These are phyloP conservation scores for Balearica regulorum DNA, from an alignment of 2,797 vertebrate genomes.

Conservation along the genomic window DNA sequence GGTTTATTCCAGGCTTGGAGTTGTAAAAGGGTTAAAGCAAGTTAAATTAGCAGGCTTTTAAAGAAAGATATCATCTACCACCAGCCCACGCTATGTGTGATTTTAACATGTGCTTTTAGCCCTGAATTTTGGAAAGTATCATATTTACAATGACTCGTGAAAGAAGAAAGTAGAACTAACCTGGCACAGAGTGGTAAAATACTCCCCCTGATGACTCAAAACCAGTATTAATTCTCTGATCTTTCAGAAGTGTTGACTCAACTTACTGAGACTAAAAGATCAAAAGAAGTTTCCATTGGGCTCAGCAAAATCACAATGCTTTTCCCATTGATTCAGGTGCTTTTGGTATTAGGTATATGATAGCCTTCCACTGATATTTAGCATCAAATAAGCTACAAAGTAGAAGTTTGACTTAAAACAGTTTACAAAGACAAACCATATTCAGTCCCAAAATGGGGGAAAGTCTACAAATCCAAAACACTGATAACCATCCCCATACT, in stretches of 20 bases:
- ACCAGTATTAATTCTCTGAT: background rate
- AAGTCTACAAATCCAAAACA: background rate
- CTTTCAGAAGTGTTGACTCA: background rate
- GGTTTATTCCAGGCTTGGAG: background rate
- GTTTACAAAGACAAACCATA: background rate
- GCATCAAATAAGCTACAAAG: background rate
- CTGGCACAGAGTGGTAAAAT: background rate
- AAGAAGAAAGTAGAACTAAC: conserved; percentile 25
- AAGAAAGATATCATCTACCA: background rate
- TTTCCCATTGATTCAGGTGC: background rate
- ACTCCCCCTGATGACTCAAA: conserved; percentile 45
- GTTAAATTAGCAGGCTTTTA: background rate
- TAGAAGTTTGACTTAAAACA: background rate
- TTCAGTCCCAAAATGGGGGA: background rate
- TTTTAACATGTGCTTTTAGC: background rate
- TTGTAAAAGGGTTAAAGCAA: background rate
- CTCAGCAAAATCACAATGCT: background rate
- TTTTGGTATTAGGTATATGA: background rate
- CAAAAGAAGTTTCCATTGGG: background rate
- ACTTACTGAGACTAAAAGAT: background rate
- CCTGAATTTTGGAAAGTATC: background rate
- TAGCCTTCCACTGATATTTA: background rate
- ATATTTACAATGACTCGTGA: background rate
- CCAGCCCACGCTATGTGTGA: background rate
- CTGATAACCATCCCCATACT: background rate